Percentiles rank a stretch among this genome's conserved stretches.
Conservation (phyloP, 2,888 invertebrate genomes). For the Nebria salina region DNA sequence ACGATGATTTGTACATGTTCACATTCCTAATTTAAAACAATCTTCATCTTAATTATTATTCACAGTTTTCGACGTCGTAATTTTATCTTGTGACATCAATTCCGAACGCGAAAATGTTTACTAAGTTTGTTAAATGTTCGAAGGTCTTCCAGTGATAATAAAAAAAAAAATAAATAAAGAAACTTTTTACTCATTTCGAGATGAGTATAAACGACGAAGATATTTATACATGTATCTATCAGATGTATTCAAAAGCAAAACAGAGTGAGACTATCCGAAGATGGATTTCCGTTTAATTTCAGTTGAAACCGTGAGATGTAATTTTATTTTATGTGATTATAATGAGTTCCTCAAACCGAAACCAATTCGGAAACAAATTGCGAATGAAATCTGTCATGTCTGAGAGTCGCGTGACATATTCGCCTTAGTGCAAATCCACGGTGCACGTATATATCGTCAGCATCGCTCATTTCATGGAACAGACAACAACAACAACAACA, state of each 20-base stretch:
- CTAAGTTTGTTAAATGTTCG: neutral
- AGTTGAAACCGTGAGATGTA: slow-evolving; percentile 45
- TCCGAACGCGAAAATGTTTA: neutral
- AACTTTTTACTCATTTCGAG: neutral
- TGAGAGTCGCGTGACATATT: slow-evolving; percentile 4
- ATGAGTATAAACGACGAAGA: too few species aligned
- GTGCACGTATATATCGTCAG: neutral
- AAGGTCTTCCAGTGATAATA: neutral
- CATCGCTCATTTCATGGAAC: neutral
- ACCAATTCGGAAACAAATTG: slow-evolving; percentile 43
- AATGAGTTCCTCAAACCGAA: slow-evolving; percentile 38
- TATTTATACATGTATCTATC: too few species aligned
- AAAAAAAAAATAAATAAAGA: neutral
- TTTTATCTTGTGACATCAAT: neutral
- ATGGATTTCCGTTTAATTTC: slow-evolving; percentile 44
- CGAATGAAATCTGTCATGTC: slow-evolving; percentile 36
- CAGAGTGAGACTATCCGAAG: neutral
- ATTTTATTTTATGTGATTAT: slow-evolving; percentile 46
- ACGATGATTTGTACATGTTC: neutral
- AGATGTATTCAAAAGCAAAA: neutral
- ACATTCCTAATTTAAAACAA: neutral
- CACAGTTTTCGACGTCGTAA: neutral
- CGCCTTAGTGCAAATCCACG: neutral
- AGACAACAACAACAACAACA: neutral
- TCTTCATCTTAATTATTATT: neutral